These are phyloP conservation scores for Ellobium chinense DNA, from an alignment of 2,888 invertebrate species.

Conservation along the genomic window DNA sequence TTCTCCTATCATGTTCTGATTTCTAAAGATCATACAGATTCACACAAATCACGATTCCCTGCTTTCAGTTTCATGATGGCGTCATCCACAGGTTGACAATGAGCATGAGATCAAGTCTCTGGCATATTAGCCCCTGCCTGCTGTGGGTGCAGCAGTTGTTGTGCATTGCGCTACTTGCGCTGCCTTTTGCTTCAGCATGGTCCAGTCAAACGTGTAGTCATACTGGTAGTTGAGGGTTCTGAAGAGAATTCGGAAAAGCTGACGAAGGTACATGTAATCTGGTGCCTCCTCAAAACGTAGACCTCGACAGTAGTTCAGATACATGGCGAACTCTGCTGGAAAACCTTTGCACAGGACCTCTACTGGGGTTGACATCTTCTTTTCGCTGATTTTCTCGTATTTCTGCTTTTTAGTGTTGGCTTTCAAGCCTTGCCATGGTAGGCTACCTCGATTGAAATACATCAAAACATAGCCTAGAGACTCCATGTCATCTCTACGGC, in stretches of 20 bases:
- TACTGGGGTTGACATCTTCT: slow-evolving; percentile 99
- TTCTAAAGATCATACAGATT: no score
- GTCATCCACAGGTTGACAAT: not conserved
- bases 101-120: not conserved
- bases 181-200: slow-evolving; percentile 97
- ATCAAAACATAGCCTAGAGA: slow-evolving; percentile 99
- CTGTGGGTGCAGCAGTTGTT: slow-evolving; percentile 60
- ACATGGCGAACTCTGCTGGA: slow-evolving; percentile 99
- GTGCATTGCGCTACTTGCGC: slow-evolving; percentile 78
- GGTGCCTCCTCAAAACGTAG: slow-evolving; percentile 98
- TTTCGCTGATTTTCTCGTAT: slow-evolving; percentile 99
- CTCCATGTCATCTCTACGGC: slow-evolving; percentile 99
- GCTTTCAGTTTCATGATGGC: not conserved
- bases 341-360: slow-evolving; percentile 99
- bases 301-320: slow-evolving; percentile 99
- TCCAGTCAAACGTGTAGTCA: slow-evolving; percentile 99
- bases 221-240: slow-evolving; percentile 99
- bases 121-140: slow-evolving; percentile 53
- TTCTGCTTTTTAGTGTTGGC: slow-evolving; percentile 99
- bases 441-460: slow-evolving; percentile 96
- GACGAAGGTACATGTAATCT: slow-evolving; percentile 99
- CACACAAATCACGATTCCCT: slow-evolving; percentile 8
- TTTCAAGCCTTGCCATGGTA: slow-evolving; percentile 98
- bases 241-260: slow-evolving; percentile 98
- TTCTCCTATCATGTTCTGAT: no score